These are phyloP conservation scores for Dromococcyx pavoninus DNA, from an alignment of 2,797 vertebrate species.

Conservation along the genomic window DNA sequence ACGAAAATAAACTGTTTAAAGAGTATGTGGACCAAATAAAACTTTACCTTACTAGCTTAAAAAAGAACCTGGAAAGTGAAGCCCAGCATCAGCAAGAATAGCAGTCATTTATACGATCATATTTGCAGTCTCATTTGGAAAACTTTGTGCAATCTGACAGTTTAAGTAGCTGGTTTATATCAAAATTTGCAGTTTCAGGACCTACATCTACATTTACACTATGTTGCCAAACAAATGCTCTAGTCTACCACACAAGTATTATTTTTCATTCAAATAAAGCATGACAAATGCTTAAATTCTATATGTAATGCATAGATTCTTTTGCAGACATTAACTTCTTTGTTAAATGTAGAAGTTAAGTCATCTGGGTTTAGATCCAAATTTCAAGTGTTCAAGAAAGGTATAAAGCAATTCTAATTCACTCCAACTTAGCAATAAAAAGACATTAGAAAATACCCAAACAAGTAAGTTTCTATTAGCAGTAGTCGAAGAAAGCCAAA, in stretches of 20 bases:
- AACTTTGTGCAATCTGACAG: neutral
- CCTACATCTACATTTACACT: neutral
- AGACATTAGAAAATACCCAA: neutral
- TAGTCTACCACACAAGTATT: neutral
- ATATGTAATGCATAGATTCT: fast-evolving
- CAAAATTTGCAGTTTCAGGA: neutral
- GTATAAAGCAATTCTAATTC: neutral
- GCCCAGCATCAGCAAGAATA: neutral
- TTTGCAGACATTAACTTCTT: neutral
- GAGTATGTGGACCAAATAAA: neutral
- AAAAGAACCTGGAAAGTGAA: neutral
- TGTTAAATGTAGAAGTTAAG: neutral
- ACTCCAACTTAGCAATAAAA: neutral
- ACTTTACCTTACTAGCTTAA: neutral
- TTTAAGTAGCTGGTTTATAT: neutral
- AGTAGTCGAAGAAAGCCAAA: neutral
- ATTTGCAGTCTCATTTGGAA: neutral
- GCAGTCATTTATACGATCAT: fast-evolving
- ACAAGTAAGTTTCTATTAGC: neutral
- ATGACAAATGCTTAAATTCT: neutral
- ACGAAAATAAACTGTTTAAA: neutral
- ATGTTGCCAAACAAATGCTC: neutral
- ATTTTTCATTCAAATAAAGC: neutral
- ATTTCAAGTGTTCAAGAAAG: neutral
- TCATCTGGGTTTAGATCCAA: neutral